phyloP scores from a whole-genome alignment of 2,797 vertebrate species.

The Danio aesculapii region DNA sequence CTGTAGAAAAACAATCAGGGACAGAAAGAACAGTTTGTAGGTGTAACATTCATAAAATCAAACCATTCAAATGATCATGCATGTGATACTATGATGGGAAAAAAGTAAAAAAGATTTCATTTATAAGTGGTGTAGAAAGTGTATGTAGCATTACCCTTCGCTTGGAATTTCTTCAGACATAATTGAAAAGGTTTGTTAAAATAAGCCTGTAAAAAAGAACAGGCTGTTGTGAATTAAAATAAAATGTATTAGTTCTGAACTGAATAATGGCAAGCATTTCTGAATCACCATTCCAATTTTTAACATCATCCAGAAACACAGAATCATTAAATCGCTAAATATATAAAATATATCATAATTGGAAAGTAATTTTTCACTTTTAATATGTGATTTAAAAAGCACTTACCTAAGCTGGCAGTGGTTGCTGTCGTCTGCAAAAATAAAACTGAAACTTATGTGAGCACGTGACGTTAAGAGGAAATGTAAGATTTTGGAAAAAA shows the following conservation, averaged over 20 bases:
- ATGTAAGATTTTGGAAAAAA: not conserved
- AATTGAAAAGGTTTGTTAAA: no score
- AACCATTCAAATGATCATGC: not conserved
- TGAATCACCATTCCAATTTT: not conserved
- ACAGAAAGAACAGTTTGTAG: not conserved
- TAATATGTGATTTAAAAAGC: not conserved
- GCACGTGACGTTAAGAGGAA: slow-evolving; percentile 12
- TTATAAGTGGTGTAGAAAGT: no score
- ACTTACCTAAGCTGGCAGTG: not conserved
- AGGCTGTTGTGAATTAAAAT: not conserved
- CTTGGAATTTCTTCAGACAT: not conserved
- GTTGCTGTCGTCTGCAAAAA: not conserved
- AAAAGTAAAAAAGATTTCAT: not conserved
- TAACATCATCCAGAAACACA: not conserved
- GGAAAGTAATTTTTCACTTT: not conserved
- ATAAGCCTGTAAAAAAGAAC: not conserved
- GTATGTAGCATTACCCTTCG: not conserved
- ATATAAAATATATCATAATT: no score
- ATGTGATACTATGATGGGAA: not conserved
- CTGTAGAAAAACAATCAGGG: not conserved
- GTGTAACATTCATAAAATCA: not conserved
- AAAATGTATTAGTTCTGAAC: not conserved
- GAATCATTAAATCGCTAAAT: not conserved
- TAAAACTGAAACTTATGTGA: not conserved
- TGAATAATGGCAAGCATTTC: not conserved